phyloP scores from a whole-genome alignment of 2,113 vertebrate genomes.

The Oostethus manadensis region DNA sequence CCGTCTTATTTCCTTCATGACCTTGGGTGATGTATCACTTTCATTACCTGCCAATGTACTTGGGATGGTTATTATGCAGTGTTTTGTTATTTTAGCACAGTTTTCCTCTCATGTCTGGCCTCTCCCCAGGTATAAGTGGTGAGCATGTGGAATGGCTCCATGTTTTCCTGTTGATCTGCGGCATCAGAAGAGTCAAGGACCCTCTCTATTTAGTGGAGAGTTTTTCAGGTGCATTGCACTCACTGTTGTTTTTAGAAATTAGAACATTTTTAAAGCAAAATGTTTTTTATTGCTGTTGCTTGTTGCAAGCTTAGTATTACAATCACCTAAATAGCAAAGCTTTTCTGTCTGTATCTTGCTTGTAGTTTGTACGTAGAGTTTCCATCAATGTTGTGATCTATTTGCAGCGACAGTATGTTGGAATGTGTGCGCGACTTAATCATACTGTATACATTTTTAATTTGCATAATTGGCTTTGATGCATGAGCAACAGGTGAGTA shows the following conservation, averaged over 20 bases:
- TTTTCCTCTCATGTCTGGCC: conserved; percentile 44
- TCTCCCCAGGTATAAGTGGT: conserved; percentile 64
- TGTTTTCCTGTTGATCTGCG: conserved; percentile 83
- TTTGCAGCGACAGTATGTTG: too few species aligned
- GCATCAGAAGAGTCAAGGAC: conserved; percentile 86
- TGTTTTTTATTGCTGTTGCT: conserved; percentile 1
- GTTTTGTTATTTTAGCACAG: conserved; percentile 55
- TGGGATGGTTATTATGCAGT: conserved; percentile 60
- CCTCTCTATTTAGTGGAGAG: conserved; percentile 79
- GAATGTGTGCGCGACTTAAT: too few species aligned
- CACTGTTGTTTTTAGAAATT: not conserved
- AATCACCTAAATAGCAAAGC: too few species aligned
- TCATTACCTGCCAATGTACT: conserved; percentile 63
- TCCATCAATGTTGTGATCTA: too few species aligned
- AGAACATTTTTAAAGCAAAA: too few species aligned
- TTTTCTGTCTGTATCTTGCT: not conserved
- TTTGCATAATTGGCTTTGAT: too few species aligned
- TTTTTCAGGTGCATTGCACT: conserved; percentile 75
- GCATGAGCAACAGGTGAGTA: too few species aligned
- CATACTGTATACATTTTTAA: too few species aligned
- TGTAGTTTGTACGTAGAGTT: too few species aligned
- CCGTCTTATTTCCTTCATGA: conserved; percentile 59
- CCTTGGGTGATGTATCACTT: conserved; percentile 70
- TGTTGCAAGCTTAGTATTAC: not conserved
- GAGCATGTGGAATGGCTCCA: conserved; percentile 43